Evolutionary conservation across 2,888 invertebrate genomes (phyloP).

Genomic region (Hypolimnas misippus): DNA sequence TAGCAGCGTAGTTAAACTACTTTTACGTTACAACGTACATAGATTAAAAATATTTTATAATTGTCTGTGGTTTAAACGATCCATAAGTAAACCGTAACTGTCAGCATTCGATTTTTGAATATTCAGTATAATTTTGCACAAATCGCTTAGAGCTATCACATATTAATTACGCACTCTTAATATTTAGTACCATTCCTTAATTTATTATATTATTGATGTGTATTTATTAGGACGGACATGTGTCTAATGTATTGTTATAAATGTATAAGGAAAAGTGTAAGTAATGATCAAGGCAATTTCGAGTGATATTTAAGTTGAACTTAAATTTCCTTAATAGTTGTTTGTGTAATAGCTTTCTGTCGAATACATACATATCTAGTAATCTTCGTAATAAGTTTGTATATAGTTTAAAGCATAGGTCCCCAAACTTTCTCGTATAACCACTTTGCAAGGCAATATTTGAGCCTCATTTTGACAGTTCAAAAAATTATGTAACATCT

Average conservation of each 20-base stretch:
- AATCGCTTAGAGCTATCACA: constrained; percentile 37
- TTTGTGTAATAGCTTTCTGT: too few species aligned
- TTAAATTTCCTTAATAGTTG: too few species aligned
- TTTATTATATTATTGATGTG: constrained; percentile 13
- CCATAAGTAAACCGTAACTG: neutral
- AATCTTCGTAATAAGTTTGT: too few species aligned
- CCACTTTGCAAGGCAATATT: too few species aligned
- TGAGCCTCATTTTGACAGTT: too few species aligned
- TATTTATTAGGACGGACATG: constrained; percentile 10
- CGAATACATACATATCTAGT: too few species aligned
- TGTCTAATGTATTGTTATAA: constrained; percentile 18
- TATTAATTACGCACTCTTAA: constrained; percentile 37
- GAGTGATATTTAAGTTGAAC: neutral
- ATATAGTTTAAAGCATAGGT: too few species aligned
- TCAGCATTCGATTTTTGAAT: constrained; percentile 16
- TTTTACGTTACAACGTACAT: neutral
- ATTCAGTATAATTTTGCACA: constrained; percentile 30
- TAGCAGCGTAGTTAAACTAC: constrained; percentile 5
- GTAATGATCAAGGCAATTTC: constrained; percentile 15
- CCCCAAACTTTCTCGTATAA: too few species aligned
- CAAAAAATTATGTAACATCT: too few species aligned
- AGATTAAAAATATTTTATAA: constrained; percentile 6
- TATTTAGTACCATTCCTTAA: constrained; percentile 26
- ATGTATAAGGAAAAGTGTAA: constrained; percentile 6
- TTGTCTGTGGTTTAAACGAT: neutral